Evolutionary conservation across 2,797 vertebrate genomes (phyloP).

Genomic region (Micrastur ruficollis): DNA sequence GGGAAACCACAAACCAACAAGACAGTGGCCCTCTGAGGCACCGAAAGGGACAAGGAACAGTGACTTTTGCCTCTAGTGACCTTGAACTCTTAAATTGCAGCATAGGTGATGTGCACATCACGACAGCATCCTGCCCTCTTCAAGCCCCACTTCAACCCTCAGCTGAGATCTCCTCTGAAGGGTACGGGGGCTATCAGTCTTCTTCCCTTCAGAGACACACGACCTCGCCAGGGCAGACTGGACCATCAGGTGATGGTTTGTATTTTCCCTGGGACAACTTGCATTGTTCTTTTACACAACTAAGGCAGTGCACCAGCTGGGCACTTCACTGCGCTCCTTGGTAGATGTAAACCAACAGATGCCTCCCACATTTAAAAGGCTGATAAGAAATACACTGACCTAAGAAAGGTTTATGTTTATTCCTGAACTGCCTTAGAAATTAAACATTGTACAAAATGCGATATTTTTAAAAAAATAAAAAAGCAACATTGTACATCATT

Average conservation of each 20-base stretch:
- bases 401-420: constrained; percentile 23
- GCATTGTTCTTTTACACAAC: not conserved
- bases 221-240: no score
- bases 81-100: not conserved
- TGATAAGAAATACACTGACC: not conserved
- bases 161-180: not conserved
- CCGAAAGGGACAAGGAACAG: not conserved
- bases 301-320: not conserved
- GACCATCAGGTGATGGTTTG: not conserved
- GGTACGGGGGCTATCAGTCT: accelerated
- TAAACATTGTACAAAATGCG: constrained; percentile 14
- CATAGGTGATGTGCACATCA: accelerated
- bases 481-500: not conserved
- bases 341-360: not conserved
- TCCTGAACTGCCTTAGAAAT: not conserved
- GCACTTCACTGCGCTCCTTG: not conserved
- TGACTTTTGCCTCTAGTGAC: accelerated
- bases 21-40: not conserved
- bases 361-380: accelerated
- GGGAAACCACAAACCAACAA: not conserved
- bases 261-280: not conserved
- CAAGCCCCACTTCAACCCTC: not conserved
- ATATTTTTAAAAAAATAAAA: not conserved
- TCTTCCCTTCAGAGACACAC: not conserved
- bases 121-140: not conserved